phyloP scores from a whole-genome alignment of 2,113 vertebrate genomes.

The Ciconia stormi region DNA sequence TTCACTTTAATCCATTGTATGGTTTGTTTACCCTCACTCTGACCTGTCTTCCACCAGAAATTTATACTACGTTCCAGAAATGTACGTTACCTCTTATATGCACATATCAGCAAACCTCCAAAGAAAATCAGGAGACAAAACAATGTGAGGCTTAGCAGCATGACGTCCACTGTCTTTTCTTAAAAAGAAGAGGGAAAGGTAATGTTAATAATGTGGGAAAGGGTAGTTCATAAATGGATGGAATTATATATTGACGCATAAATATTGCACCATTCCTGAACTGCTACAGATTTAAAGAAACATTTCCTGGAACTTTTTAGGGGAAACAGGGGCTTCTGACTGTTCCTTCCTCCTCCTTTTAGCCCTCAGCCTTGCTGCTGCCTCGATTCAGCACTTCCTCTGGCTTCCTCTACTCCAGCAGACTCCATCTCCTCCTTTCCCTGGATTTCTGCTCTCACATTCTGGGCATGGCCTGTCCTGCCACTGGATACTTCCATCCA shows the following conservation, averaged over 20 bases:
- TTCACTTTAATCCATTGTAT: neutral
- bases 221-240: neutral
- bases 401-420: neutral
- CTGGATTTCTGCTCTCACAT: neutral
- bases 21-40: neutral
- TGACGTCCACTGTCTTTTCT: neutral
- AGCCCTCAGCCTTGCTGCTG: neutral
- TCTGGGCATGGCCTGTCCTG: neutral
- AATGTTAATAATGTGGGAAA: neutral
- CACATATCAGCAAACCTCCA: neutral
- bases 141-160: neutral
- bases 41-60: neutral
- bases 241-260: neutral
- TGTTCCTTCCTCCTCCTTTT: neutral
- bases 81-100: constrained; percentile 23
- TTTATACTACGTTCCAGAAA: neutral
- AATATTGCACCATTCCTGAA: neutral
- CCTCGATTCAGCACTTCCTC: neutral
- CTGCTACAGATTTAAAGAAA: neutral
- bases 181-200: neutral
- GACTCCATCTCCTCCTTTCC: neutral
- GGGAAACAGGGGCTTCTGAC: neutral
- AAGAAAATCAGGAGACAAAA: neutral
- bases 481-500: neutral
- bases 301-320: neutral